These are phyloP conservation scores for Pseudomyrmex flavicornis DNA, from an alignment of 1,140 invertebrate genomes.

Conservation along the genomic window DNA sequence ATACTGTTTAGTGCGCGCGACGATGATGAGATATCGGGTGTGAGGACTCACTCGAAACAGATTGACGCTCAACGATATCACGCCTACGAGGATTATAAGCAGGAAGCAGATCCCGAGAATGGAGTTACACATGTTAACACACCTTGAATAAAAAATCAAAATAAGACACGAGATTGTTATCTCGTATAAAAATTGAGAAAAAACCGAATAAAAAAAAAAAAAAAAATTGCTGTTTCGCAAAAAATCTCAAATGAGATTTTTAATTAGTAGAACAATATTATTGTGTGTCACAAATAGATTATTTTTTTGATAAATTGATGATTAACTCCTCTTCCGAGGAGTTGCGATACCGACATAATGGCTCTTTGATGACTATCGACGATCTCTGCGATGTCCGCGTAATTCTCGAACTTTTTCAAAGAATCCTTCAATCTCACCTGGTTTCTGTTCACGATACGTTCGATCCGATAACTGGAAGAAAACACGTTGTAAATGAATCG, in stretches of 20 bases:
- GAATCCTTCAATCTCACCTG: background rate
- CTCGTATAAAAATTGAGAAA: constrained; percentile 1
- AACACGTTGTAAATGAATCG: background rate
- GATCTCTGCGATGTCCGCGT: constrained; percentile 7
- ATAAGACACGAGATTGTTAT: background rate
- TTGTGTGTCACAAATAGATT: constrained; percentile 3
- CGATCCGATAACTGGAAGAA: constrained; percentile 35
- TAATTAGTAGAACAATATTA: background rate
- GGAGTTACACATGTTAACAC: background rate
- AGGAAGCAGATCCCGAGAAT: background rate
- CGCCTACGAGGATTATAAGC: background rate
- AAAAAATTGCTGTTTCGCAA: background rate
- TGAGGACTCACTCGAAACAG: constrained; percentile 27
- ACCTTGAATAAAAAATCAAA: constrained; percentile 27
- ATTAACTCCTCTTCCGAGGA: background rate
- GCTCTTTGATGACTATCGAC: constrained; percentile 37
- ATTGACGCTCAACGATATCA: constrained; percentile 21
- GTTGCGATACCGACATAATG: constrained; percentile 31
- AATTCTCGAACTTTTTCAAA: background rate
- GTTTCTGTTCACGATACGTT: constrained; percentile 29
- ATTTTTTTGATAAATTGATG: background rate
- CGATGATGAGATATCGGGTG: background rate
- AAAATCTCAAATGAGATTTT: background rate
- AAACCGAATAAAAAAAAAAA: background rate
- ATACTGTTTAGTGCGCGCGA: background rate